Conservation (phyloP, 2,113 vertebrate genomes). For the Ictalurus punctatus region DNA sequence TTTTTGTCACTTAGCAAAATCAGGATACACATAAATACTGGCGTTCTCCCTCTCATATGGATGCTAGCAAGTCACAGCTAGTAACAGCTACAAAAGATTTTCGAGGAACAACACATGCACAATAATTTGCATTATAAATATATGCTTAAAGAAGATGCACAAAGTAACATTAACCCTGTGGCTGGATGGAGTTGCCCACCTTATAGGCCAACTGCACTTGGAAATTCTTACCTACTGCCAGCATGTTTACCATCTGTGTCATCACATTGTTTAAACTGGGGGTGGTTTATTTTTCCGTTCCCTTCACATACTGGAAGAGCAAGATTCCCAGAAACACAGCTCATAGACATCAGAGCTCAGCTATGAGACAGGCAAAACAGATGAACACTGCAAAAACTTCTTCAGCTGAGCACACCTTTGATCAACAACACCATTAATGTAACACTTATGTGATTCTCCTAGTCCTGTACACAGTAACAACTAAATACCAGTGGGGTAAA, state of each 20-base stretch:
- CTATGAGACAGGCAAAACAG: neutral
- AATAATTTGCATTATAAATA: neutral
- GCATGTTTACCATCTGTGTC: neutral
- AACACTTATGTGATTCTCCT: neutral
- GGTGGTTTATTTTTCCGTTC: neutral
- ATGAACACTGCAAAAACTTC: neutral
- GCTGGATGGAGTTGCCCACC: neutral
- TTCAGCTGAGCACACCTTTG: neutral
- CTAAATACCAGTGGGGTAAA: neutral
- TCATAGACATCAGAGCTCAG: constrained; percentile 12
- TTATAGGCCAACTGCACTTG: neutral
- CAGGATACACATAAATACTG: neutral
- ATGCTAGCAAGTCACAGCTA: neutral
- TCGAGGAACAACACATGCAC: neutral
- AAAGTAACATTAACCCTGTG: neutral
- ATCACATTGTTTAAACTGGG: neutral
- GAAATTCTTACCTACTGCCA: neutral
- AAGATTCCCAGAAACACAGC: constrained; percentile 22
- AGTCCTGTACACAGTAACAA: neutral
- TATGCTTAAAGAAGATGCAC: neutral
- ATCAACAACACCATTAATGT: neutral
- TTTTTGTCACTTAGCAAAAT: neutral
- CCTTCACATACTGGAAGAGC: constrained; percentile 40
- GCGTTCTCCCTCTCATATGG: no score
- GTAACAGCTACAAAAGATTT: neutral